Evolutionary conservation across 2,888 invertebrate genomes (phyloP).

Genomic region (Phorcus lineatus): DNA sequence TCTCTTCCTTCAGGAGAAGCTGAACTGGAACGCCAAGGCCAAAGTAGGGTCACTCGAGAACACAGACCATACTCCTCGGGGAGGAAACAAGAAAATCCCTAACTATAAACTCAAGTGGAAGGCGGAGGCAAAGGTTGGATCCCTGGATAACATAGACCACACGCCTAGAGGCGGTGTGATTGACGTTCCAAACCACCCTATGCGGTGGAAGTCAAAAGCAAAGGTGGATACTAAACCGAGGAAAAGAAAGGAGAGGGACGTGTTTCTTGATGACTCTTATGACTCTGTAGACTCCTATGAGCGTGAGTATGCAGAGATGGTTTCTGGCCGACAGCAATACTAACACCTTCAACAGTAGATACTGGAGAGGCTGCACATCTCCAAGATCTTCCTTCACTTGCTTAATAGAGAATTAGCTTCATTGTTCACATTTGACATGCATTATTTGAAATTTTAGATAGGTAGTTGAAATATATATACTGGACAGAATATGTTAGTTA

Average conservation of each 20-base stretch:
- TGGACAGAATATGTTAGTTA: too few relatives aligned
- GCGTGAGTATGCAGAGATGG: slow-evolving; percentile 9
- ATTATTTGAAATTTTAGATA: too few relatives aligned
- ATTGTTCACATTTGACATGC: too few relatives aligned
- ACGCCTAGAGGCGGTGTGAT: slow-evolving; percentile 53
- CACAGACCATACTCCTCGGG: slow-evolving; percentile 84
- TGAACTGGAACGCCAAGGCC: slow-evolving; percentile 83
- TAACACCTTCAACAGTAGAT: too few relatives aligned
- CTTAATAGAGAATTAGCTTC: too few relatives aligned
- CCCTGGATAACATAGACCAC: slow-evolving; percentile 55
- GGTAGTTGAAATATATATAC: too few relatives aligned
- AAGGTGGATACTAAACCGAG: slow-evolving; percentile 50
- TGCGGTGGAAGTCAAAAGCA: slow-evolving; percentile 53
- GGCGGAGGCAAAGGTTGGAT: slow-evolving; percentile 79
- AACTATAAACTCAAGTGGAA: slow-evolving; percentile 76
- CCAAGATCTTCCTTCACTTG: too few relatives aligned
- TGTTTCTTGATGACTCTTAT: not conserved
- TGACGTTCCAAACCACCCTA: slow-evolving; percentile 41
- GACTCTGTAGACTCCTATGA: slow-evolving; percentile 11
- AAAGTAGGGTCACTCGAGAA: slow-evolving; percentile 95
- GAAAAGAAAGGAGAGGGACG: not conserved
- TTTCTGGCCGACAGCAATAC: not conserved
- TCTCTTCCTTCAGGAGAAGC: slow-evolving; percentile 52
- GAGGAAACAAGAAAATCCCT: slow-evolving; percentile 47
- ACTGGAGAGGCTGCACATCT: too few relatives aligned